Evolutionary conservation across 2,113 vertebrate genomes (phyloP).

Genomic region (Mirza zaza): DNA sequence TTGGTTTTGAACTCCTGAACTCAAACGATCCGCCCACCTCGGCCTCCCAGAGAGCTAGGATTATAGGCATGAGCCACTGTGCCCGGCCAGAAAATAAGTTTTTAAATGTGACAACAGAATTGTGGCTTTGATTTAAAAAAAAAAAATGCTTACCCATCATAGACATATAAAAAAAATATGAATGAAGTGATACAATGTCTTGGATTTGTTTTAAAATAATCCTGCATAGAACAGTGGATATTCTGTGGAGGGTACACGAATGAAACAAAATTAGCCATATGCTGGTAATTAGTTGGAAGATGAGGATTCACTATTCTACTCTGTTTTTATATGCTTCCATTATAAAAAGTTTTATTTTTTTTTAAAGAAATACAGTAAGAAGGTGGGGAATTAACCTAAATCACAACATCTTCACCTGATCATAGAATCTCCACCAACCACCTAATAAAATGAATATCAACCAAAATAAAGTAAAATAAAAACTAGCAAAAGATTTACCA

Average conservation of each 20-base stretch:
- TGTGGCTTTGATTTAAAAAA: background rate
- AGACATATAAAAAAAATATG: background rate
- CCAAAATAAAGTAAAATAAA: background rate
- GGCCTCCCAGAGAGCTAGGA: too few relatives aligned
- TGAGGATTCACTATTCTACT: background rate
- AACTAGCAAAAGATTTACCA: conserved; percentile 9
- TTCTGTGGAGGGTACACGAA: background rate
- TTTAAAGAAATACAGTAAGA: background rate
- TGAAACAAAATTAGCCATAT: background rate
- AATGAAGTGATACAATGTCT: background rate
- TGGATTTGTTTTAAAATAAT: conserved; percentile 46
- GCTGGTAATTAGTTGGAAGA: background rate
- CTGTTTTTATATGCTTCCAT: background rate
- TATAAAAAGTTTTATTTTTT: background rate
- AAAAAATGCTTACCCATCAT: background rate
- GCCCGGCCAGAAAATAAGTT: background rate
- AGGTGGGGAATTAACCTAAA: background rate
- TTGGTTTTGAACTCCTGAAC: too few relatives aligned
- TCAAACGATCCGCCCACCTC: too few relatives aligned
- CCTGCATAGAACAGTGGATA: background rate
- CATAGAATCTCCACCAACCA: background rate
- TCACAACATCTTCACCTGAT: conserved; percentile 1
- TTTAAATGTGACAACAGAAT: background rate
- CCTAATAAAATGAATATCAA: conserved; percentile 22
- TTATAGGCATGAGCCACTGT: too few relatives aligned